phyloP scores from a whole-genome alignment of 2,797 vertebrate genomes.

The Coranthus polyacanthus region DNA sequence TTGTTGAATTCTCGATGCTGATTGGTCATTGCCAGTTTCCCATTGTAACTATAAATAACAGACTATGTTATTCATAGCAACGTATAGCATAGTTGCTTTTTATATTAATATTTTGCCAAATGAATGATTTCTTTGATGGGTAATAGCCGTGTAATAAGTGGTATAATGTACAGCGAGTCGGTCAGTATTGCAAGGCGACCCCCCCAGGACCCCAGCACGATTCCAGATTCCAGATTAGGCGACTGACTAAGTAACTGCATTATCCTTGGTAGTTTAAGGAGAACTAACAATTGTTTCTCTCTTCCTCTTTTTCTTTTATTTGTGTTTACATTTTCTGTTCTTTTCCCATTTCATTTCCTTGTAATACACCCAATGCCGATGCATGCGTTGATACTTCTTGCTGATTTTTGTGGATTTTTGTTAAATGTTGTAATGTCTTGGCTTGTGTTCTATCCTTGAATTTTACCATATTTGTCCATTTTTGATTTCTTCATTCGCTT shows the following conservation, averaged over 20 bases:
- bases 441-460: conserved; percentile 36
- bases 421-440: conserved; percentile 19
- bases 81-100: too few relatives aligned
- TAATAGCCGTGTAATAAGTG: too few relatives aligned
- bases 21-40: too few relatives aligned
- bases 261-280: conserved; percentile 22
- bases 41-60: too few relatives aligned
- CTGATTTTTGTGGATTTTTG: conserved; percentile 15
- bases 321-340: conserved; percentile 32
- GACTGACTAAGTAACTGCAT: conserved; percentile 46
- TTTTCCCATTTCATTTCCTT: conserved; percentile 54
- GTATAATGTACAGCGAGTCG: too few relatives aligned
- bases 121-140: too few relatives aligned
- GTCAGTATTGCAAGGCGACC: too few relatives aligned
- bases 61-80: too few relatives aligned
- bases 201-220: too few relatives aligned
- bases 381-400: conserved; percentile 53
- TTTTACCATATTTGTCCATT: conserved; percentile 40
- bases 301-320: conserved; percentile 56
- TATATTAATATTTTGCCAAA: too few relatives aligned
- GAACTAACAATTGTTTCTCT: conserved; percentile 73
- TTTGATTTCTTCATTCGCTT: conserved; percentile 43
- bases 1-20: too few relatives aligned
- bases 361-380: conserved; percentile 27
- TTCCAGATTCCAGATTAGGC: conserved; percentile 3